A percentile compares a stretch with the other conserved stretches of the same genome.
phyloP scores from a whole-genome alignment of 2,888 invertebrate genomes.

The Agrypnus murinus region DNA sequence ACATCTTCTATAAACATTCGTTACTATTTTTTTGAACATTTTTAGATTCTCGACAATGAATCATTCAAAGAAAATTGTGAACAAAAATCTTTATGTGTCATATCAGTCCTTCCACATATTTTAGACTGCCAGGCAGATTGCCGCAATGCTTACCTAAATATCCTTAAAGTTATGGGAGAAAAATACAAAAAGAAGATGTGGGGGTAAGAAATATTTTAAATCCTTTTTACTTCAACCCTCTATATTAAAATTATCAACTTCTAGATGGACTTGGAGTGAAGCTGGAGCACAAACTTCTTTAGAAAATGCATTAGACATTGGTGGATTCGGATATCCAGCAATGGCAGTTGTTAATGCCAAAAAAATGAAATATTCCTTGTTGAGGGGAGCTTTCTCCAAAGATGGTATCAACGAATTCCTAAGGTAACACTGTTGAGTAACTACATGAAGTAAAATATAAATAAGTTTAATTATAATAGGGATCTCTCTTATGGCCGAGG shows the following conservation, averaged over 20 bases:
- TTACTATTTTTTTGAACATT: conserved; percentile 5
- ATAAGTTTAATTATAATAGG: conserved; percentile 66
- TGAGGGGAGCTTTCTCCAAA: conserved; percentile 95
- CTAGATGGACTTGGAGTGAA: conserved; percentile 95
- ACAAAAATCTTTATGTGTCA: conserved; percentile 90
- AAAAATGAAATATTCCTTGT: conserved; percentile 96
- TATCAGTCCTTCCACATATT: conserved; percentile 94
- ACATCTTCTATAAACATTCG: conserved; percentile 8
- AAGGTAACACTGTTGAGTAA: conserved; percentile 73
- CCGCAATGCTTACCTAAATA: conserved; percentile 86
- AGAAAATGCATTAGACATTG: conserved; percentile 94
- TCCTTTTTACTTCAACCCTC: too few relatives aligned
- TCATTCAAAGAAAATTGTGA: conserved; percentile 84
- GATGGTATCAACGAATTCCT: conserved; percentile 97
- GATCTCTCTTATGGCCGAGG: conserved; percentile 95
- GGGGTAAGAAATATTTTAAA: conserved; percentile 78
- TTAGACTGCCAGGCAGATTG: conserved; percentile 95
- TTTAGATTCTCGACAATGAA: conserved; percentile 72
- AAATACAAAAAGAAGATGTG: conserved; percentile 95
- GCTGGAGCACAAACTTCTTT: conserved; percentile 89
- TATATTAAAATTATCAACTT: conserved; percentile 41
- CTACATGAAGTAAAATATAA: background rate
- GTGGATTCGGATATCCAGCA: conserved; percentile 99
- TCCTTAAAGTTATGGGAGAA: conserved; percentile 84
- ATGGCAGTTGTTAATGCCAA: conserved; percentile 97